phyloP scores from a whole-genome alignment of 1,140 invertebrate genomes.

The Hesperophylax magnus region DNA sequence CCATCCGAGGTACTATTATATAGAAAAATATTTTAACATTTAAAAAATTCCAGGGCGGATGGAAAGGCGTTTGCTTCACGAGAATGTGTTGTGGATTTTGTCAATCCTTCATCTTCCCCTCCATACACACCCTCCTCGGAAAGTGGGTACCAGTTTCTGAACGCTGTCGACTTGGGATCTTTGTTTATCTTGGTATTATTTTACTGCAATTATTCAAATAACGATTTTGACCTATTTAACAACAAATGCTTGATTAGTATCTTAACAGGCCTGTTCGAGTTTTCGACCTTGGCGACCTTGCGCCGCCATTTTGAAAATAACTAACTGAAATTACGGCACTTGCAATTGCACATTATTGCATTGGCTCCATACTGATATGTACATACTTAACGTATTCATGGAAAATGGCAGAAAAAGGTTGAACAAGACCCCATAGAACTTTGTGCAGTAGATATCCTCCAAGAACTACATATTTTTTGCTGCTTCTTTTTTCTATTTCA shows the following conservation, averaged over 20 bases:
- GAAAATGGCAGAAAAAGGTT: no score
- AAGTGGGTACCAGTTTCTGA: constrained; percentile 81
- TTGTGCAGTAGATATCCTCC: no score
- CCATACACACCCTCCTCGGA: constrained; percentile 79
- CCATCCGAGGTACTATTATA: no score
- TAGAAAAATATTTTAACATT: neutral
- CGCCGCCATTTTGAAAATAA: no score
- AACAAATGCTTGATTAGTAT: neutral
- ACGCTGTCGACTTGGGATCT: constrained; percentile 70
- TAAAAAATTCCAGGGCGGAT: constrained; percentile 57
- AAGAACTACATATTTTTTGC: no score
- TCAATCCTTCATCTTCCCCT: constrained; percentile 79
- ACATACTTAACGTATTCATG: no score
- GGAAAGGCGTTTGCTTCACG: constrained; percentile 69
- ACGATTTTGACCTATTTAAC: neutral
- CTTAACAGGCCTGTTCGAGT: neutral
- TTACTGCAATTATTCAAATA: neutral
- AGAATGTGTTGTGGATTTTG: constrained; percentile 79
- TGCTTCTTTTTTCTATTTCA: no score
- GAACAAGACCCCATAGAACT: no score
- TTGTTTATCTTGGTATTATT: constrained; percentile 64
- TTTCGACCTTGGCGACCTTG: no score
- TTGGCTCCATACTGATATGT: no score
- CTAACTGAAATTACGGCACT: no score
- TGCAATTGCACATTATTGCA: no score